Evolutionary conservation across 23 tunicate genomes (phyloP).

Genomic region (Ascidia mentula): DNA sequence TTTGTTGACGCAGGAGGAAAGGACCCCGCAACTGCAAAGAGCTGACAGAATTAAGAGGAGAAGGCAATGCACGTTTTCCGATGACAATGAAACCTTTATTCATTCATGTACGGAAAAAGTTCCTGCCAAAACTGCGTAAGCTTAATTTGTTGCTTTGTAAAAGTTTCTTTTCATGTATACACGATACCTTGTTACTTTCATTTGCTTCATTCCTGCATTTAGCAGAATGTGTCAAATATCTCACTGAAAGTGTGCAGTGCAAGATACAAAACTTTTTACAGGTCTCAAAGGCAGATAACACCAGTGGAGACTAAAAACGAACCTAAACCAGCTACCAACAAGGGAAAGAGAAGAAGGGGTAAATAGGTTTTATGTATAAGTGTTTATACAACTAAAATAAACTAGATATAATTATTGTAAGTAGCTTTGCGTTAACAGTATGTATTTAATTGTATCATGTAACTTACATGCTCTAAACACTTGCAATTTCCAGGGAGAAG

Average conservation of each 20-base stretch:
- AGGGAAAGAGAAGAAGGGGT: neutral
- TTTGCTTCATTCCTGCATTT: neutral
- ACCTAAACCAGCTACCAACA: neutral
- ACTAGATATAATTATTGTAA: neutral
- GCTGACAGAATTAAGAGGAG: conserved; percentile 54
- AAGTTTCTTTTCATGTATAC: neutral
- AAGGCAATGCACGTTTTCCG: conserved; percentile 38
- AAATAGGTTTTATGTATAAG: neutral
- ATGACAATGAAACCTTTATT: conserved; percentile 29
- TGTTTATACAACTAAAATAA: neutral
- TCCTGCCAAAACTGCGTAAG: neutral
- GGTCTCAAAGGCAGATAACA: neutral
- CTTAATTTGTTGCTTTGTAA: neutral
- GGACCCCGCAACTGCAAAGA: conserved; percentile 53
- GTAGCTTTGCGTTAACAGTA: neutral
- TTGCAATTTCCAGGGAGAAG: conserved; percentile 24
- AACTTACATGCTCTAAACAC: too few relatives aligned
- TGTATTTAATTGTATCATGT: neutral
- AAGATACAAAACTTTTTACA: neutral
- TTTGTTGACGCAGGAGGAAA: neutral
- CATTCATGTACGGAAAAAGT: conserved; percentile 34
- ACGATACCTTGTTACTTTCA: neutral
- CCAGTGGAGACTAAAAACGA: neutral
- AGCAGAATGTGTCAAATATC: neutral
- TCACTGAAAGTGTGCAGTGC: neutral